A percentile compares a stretch with the other conserved stretches of the same genome.
Conservation (phyloP, 2,113 vertebrate species). For the Perca fluviatilis region DNA sequence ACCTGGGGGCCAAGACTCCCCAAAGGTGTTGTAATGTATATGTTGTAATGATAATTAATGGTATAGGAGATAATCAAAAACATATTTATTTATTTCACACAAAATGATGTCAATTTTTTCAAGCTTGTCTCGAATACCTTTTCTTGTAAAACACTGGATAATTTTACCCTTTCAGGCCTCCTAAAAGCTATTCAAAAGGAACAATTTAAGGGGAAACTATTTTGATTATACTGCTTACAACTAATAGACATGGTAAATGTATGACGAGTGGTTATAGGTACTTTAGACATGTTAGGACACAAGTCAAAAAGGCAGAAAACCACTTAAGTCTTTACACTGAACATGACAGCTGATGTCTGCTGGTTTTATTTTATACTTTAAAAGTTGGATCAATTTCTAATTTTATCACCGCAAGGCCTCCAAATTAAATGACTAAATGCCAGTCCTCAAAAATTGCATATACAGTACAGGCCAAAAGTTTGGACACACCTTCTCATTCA, state of each 20-base stretch:
- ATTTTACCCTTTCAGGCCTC: not conserved
- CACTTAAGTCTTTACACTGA: not conserved
- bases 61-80: not conserved
- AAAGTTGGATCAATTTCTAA: too few relatives aligned
- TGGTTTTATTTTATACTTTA: not conserved
- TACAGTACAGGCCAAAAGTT: too few relatives aligned
- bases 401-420: too few relatives aligned
- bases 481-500: too few relatives aligned
- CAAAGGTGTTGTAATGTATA: not conserved
- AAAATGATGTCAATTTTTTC: not conserved
- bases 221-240: not conserved
- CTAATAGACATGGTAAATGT: not conserved
- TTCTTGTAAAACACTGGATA: not conserved
- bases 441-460: not conserved
- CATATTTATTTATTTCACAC: not conserved
- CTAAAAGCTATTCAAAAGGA: not conserved
- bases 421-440: too few relatives aligned
- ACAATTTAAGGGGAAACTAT: not conserved
- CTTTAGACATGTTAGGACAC: not conserved
- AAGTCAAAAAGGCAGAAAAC: not conserved
- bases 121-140: not conserved
- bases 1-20: not conserved
- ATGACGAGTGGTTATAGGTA: not conserved
- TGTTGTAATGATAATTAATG: conserved; percentile 8
- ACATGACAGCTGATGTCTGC: not conserved